Base-by-base conservation (phyloP, 2,797 vertebrate species). In the Clarias laeviceps region DNA sequence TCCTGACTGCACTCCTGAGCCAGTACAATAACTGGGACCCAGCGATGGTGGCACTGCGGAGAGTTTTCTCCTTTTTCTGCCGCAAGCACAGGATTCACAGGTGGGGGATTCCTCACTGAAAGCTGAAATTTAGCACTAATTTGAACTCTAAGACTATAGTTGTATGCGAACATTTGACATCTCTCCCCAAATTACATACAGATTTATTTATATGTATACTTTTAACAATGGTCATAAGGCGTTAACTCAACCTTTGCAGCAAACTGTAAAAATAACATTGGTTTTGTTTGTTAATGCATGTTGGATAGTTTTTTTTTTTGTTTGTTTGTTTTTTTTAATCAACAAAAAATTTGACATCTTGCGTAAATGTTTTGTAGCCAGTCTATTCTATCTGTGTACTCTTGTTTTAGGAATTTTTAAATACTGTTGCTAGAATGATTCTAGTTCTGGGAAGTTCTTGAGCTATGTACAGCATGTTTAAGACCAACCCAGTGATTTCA, bases 11-110 rank as follows among this genome's bases (percentile, higher is more conserved):
- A 27, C 94, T 99, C 0, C 88, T 99, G 57, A 98, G 97, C 90
- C 98, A 99, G 93, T 98, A 99, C 94, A 99, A 99, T 94, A 99
- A 99, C 94, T 99, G 98, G 97, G 98, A 99, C 93, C 98, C 98
- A 1, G 98, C 97, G 80, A 97, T 97, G 95, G 96, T 99, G 80
- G 97, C 95, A 12, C 94, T 99, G 86, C 95, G 98, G 92, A 96
- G 98, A 92, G 89, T 97, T 69, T 98, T 98, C 88, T 96, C 96
- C 83, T 97, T 99, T 91, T 93, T 98, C 77, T 98, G 97, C 91
- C 95, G 98, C 87, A 98, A 96, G 91, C 97, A 97, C 91, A 96
- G 97, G 68, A 94, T 95, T 91, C 96, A 97, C 86, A 97, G 97
- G 98, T 98, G 94, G 0, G 85, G 0, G 15, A 78, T 37, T 37